Percentiles rank a stretch among this genome's conserved stretches.
phyloP scores from a whole-genome alignment of 2,888 invertebrate species.

The Athripsodes cinereus region DNA sequence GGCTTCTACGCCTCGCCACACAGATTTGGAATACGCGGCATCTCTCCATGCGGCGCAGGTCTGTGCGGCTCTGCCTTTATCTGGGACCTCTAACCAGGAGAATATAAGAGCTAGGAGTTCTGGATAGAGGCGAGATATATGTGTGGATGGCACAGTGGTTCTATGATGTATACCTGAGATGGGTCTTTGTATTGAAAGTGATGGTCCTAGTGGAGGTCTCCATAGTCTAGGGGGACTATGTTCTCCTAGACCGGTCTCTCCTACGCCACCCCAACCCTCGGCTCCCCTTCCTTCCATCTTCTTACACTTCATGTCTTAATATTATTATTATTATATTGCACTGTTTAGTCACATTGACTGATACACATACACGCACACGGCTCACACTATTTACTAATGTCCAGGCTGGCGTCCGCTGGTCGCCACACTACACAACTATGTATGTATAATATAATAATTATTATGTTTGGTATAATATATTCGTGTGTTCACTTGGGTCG shows the following conservation, averaged over 20 bases:
- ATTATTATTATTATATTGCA: too few species aligned
- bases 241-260: conserved; percentile 12
- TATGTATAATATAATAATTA: not conserved
- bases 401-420: not conserved
- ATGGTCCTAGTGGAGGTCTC: conserved; percentile 31
- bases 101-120: conserved; percentile 91
- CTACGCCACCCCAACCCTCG: conserved; percentile 6
- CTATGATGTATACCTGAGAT: conserved; percentile 27
- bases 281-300: not conserved
- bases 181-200: conserved; percentile 33
- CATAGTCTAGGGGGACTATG: conserved; percentile 16
- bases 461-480: not conserved
- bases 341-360: not conserved
- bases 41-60: conserved; percentile 88
- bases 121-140: conserved; percentile 85
- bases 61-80: conserved; percentile 85
- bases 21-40: conserved; percentile 85
- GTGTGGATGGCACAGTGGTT: conserved; percentile 52
- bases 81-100: conserved; percentile 78
- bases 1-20: conserved; percentile 92
- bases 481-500: not conserved
- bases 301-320: not conserved
- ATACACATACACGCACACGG: not conserved
- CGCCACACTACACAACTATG: not conserved
- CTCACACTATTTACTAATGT: not conserved